Conservation (phyloP, 2,113 vertebrate genomes). For the Leptosomus discolor region DNA sequence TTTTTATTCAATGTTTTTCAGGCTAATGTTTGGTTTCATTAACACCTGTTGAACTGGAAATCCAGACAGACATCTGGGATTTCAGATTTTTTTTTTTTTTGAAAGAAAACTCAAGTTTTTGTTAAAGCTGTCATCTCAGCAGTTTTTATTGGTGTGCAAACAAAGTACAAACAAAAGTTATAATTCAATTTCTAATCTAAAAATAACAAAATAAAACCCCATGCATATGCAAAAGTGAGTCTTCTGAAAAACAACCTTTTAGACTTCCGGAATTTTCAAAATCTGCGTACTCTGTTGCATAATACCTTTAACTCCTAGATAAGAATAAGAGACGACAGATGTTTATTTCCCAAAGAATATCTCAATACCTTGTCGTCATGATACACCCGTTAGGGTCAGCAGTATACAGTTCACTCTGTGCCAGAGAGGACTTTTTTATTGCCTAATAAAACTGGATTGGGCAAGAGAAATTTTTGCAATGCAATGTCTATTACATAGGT, state of each 20-base stretch:
- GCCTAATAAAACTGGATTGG: slow-evolving; percentile 49
- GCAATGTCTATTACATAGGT: neutral
- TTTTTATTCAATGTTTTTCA: neutral
- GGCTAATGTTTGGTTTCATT: neutral
- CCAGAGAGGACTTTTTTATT: slow-evolving; percentile 39
- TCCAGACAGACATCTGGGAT: neutral
- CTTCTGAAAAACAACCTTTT: neutral
- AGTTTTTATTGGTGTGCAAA: neutral
- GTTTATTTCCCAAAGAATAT: slow-evolving; percentile 18
- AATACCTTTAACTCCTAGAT: neutral
- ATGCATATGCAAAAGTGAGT: neutral
- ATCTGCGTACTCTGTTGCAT: neutral
- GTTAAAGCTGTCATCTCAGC: neutral
- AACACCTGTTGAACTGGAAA: neutral
- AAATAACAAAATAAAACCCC: neutral
- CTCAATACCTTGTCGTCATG: neutral
- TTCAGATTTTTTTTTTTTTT: neutral
- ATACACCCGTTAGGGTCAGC: neutral
- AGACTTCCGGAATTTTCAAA: neutral
- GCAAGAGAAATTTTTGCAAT: slow-evolving; percentile 42
- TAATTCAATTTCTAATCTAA: neutral
- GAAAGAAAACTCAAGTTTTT: neutral
- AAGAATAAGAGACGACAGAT: neutral
- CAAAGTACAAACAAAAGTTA: neutral
- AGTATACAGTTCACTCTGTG: neutral